These are phyloP conservation scores for Acanthurus lineatus DNA, from an alignment of 2,797 vertebrate species.

Conservation along the genomic window DNA sequence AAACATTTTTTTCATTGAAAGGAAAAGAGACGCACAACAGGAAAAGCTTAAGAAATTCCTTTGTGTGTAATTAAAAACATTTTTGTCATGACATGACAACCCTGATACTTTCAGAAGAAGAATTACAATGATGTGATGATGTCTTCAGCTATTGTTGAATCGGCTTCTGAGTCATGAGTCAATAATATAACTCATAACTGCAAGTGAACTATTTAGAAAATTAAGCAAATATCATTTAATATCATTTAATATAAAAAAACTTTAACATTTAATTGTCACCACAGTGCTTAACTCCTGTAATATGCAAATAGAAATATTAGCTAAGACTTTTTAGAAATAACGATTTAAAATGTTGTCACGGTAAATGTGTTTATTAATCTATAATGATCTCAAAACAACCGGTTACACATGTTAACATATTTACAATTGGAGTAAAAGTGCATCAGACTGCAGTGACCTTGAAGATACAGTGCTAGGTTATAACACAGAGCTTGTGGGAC, in stretches of 20 bases:
- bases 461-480: background rate
- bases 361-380: too few species aligned
- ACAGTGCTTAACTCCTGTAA: background rate
- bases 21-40: constrained; percentile 11
- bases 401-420: background rate
- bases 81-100: background rate
- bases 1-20: constrained; percentile 26
- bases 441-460: background rate
- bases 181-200: background rate
- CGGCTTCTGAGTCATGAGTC: background rate
- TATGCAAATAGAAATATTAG: background rate
- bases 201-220: background rate
- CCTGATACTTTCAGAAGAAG: background rate
- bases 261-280: too few species aligned
- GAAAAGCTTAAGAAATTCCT: background rate
- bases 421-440: background rate
- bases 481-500: background rate
- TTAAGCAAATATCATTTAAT: background rate
- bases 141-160: constrained; percentile 14
- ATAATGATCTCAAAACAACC: too few species aligned
- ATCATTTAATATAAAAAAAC: too few species aligned
- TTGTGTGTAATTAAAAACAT: too few species aligned
- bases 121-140: background rate
- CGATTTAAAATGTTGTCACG: too few species aligned
- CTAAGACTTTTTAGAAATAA: too few species aligned